Percentiles rank a stretch among this genome's conserved stretches.
phyloP scores from a whole-genome alignment of 2,797 vertebrate genomes.

The Crocidura indochinensis region DNA sequence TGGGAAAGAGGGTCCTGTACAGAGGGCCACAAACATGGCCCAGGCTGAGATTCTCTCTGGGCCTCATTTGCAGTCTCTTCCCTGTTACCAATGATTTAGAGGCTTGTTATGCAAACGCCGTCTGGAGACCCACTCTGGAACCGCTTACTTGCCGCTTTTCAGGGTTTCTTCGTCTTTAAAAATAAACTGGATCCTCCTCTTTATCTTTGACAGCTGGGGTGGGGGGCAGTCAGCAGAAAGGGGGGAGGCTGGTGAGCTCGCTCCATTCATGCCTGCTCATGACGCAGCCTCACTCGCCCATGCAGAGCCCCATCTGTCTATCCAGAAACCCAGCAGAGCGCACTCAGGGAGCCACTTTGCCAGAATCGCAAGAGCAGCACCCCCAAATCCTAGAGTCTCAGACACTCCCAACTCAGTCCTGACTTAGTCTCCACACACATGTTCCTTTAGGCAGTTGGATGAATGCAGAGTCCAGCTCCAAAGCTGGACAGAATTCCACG shows the following conservation, averaged over 20 bases:
- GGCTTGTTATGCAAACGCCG: slow-evolving; percentile 10
- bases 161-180: slow-evolving; percentile 40
- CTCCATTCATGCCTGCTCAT: no score
- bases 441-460: background rate
- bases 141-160: slow-evolving; percentile 15
- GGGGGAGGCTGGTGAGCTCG: background rate
- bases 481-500: no score
- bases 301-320: no score
- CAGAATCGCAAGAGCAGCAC: no score
- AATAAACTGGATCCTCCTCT: background rate
- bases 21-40: no score
- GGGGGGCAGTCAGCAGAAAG: background rate
- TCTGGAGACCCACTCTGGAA: background rate
- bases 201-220: background rate
- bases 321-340: no score
- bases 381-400: background rate
- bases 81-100: slow-evolving; percentile 33
- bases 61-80: background rate
- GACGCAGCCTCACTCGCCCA: no score
- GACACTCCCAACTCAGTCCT: no score
- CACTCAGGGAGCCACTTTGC: no score
- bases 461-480: no score
- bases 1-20: no score
- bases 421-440: background rate
- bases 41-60: no score